phyloP scores from a whole-genome alignment of 2,888 invertebrate species.

The Pyrgus malvae region DNA sequence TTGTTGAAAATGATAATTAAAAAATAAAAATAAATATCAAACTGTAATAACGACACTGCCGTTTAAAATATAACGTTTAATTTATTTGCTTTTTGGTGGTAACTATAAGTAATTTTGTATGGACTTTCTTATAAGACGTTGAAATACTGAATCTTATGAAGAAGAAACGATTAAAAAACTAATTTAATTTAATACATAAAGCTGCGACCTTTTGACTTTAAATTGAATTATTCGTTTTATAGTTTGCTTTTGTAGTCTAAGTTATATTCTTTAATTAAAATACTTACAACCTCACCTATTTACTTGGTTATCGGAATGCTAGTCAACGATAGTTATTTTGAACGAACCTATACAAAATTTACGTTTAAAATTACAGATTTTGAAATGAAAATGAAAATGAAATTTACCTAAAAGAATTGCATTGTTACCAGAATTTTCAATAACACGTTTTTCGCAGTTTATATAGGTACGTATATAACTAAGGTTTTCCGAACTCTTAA shows the following conservation, averaged over 20 bases:
- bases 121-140: not conserved
- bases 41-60: constrained; percentile 8
- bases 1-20: no score
- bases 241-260: not conserved
- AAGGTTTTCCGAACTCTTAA: constrained; percentile 20
- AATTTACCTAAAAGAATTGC: not conserved
- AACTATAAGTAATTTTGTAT: not conserved
- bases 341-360: no score
- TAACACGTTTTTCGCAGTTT: not conserved
- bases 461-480: constrained; percentile 5
- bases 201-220: not conserved
- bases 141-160: constrained; percentile 13
- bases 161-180: constrained; percentile 3
- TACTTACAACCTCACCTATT: no score
- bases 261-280: no score
- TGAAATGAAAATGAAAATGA: not conserved
- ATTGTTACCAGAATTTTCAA: not conserved
- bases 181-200: not conserved
- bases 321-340: no score
- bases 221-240: not conserved
- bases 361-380: no score
- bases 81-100: not conserved
- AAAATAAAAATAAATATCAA: not conserved
- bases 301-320: no score
- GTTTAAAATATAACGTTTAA: not conserved